phyloP scores from a whole-genome alignment of 2,113 vertebrate species.

The Corythornis vintsioides region DNA sequence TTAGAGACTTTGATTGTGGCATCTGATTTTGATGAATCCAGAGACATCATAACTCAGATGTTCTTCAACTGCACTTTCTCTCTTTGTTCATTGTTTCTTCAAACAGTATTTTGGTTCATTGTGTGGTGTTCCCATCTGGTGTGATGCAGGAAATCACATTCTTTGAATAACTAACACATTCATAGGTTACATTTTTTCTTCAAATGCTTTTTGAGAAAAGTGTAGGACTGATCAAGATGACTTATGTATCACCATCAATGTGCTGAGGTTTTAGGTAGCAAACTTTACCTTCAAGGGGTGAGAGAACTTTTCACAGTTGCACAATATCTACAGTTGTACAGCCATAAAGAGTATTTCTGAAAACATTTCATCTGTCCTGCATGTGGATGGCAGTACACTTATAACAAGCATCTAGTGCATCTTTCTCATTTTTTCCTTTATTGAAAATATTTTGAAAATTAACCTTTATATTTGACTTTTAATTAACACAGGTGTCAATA shows the following conservation, averaged over 20 bases:
- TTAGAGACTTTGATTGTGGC: background rate
- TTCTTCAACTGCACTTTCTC: background rate
- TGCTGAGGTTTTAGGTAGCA: background rate
- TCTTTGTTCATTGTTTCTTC: background rate
- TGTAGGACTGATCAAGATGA: background rate
- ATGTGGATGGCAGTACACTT: accelerated
- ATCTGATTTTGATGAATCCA: background rate
- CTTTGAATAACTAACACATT: background rate
- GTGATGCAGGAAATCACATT: background rate
- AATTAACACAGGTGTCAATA: background rate
- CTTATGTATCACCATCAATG: accelerated
- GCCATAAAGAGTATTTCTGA: background rate
- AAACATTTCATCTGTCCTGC: background rate
- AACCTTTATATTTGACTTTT: background rate
- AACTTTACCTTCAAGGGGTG: background rate
- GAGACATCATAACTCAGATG: background rate
- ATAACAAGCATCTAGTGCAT: accelerated
- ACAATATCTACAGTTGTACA: background rate
- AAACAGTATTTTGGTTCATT: background rate
- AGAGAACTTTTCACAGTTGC: background rate
- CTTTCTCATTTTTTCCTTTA: background rate
- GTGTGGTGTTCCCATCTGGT: background rate
- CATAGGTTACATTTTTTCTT: background rate
- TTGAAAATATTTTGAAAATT: background rate
- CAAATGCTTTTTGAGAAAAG: background rate